These are phyloP conservation scores for Pogonophryne albipinna DNA, from an alignment of 2,797 vertebrate genomes.

Conservation along the genomic window DNA sequence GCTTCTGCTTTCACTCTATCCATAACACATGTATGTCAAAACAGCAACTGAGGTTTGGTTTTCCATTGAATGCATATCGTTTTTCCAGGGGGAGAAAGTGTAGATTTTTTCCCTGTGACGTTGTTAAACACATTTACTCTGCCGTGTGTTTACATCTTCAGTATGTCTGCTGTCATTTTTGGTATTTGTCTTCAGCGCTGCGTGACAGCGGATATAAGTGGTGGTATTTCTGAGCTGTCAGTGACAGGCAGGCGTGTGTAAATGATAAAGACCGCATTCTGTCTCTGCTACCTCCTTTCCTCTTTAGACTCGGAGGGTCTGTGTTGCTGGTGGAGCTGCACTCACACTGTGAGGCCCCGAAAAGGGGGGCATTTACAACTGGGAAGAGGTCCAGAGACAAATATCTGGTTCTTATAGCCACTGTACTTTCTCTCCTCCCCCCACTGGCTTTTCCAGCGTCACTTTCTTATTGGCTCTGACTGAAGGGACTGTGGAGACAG, in stretches of 20 bases:
- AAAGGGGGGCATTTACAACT: slow-evolving; percentile 85
- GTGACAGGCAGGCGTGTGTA: slow-evolving; percentile 76
- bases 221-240: slow-evolving; percentile 72
- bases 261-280: slow-evolving; percentile 85
- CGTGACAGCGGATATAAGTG: slow-evolving; percentile 60
- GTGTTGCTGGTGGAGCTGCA: slow-evolving; percentile 76
- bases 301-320: slow-evolving; percentile 75
- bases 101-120: slow-evolving; percentile 16
- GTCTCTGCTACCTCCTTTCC: slow-evolving; percentile 75
- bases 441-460: slow-evolving; percentile 68
- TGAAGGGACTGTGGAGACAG: slow-evolving; percentile 61
- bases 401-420: slow-evolving; percentile 84
- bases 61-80: slow-evolving; percentile 11
- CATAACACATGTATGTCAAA: slow-evolving; percentile 37
- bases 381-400: slow-evolving; percentile 83
- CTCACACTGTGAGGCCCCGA: slow-evolving; percentile 83
- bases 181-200: slow-evolving; percentile 45
- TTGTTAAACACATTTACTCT: slow-evolving; percentile 34
- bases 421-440: slow-evolving; percentile 72
- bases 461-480: slow-evolving; percentile 71
- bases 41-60: slow-evolving; percentile 21
- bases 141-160: slow-evolving; percentile 39
- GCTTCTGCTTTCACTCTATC: slow-evolving; percentile 55
- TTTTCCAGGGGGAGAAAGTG: background rate
- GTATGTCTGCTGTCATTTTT: slow-evolving; percentile 50